These are phyloP conservation scores for Brachymystax lenok DNA, from an alignment of 2,797 vertebrate species.

Conservation along the genomic window DNA sequence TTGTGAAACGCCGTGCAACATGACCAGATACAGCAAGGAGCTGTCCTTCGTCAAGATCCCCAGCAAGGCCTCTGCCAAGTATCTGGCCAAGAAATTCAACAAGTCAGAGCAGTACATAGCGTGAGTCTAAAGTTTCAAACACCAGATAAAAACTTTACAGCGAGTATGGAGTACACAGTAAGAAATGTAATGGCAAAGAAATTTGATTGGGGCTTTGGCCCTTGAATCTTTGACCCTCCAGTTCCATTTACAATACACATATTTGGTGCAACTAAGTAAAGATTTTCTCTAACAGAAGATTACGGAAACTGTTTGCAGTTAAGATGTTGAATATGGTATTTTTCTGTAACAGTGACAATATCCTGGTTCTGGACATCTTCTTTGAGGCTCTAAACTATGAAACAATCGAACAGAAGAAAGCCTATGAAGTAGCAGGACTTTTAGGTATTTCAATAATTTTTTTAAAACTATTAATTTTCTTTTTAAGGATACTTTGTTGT, in stretches of 20 bases:
- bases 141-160: not conserved
- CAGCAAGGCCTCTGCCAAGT: slow-evolving; percentile 98
- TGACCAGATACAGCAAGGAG: slow-evolving; percentile 97
- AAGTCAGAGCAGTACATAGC: slow-evolving; percentile 97
- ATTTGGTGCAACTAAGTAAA: no score
- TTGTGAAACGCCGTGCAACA: slow-evolving; percentile 96
- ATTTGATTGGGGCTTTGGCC: no score
- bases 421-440: slow-evolving; percentile 96
- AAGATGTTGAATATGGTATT: not conserved
- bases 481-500: not conserved
- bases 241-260: no score
- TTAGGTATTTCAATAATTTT: slow-evolving; percentile 77
- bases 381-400: slow-evolving; percentile 99
- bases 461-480: not conserved
- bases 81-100: slow-evolving; percentile 98
- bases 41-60: slow-evolving; percentile 99
- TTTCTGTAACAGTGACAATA: slow-evolving; percentile 85
- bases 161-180: not conserved
- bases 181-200: not conserved
- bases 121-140: slow-evolving; percentile 66
- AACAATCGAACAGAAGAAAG: slow-evolving; percentile 98
- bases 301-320: not conserved
- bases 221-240: no score
- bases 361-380: slow-evolving; percentile 96
- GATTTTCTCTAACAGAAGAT: not conserved